A percentile compares a stretch with the other conserved stretches of the same genome.
Evolutionary conservation across 1,140 invertebrate species (phyloP).

Genomic region (Magallana angulata): DNA sequence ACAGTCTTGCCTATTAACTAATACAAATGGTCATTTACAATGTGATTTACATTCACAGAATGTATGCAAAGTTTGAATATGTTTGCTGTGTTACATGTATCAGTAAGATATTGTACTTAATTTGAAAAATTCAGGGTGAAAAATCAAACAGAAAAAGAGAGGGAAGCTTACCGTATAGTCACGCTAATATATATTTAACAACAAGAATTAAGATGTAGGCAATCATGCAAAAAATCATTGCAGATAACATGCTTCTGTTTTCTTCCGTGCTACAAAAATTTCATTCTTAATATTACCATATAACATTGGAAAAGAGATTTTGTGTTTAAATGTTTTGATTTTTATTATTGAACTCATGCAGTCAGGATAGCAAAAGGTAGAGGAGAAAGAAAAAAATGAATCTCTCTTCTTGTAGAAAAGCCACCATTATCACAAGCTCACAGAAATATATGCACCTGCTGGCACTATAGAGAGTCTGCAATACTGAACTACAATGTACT

Average conservation of each 20-base stretch:
- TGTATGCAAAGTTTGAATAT: too few relatives aligned
- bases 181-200: background rate
- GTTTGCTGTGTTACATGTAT: background rate
- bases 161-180: background rate
- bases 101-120: background rate
- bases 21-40: background rate
- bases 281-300: too few relatives aligned
- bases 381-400: background rate
- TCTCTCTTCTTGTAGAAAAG: constrained; percentile 21
- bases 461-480: background rate
- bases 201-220: background rate
- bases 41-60: too few relatives aligned
- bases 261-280: too few relatives aligned
- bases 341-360: constrained; percentile 11
- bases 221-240: background rate
- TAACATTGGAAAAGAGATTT: background rate
- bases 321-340: background rate
- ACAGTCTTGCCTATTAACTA: background rate
- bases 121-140: background rate
- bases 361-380: constrained; percentile 32
- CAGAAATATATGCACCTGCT: background rate
- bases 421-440: background rate
- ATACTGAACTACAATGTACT: background rate
- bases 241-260: too few relatives aligned
- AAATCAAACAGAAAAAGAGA: background rate